Evolutionary conservation across 1,140 invertebrate genomes (phyloP), one percentile per base, ranked within the genome.

Genomic region (Idris sp.): DNA sequence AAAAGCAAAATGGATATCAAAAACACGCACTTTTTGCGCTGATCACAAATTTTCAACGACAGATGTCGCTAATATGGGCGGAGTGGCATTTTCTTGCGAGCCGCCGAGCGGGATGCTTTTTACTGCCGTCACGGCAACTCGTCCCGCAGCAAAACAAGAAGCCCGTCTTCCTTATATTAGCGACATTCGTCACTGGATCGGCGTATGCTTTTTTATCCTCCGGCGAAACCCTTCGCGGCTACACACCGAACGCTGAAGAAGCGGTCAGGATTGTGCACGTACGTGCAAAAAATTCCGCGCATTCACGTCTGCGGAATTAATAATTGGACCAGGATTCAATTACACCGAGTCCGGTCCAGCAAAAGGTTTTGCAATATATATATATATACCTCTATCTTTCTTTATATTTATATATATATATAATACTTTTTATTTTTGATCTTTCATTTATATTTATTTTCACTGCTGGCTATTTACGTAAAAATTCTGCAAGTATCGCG

Each of bases 1-100:
- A 49, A 49, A 49, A 16, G 30, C 53, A 9, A 18, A 7, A 11
- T 6, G 9, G 44, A 35, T 59, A 59, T 31, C 18, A 51, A 68
- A 68, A 68, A 68, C 40, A 15, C 15, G 26, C 1, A 0, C 22
- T 67, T 67, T 56, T 46, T 56, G 25, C 31, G 0, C 2, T n/a
- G 33, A 14, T 53, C 65, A 33, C 46, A 48, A 71, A 54, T 61
- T 61, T 71, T 13, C 22, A 56, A 56, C 67, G 49, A 71, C 67
- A 71, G 67, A 71, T 71, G 67, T 71, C 67, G 58, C 67, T 71
- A 71, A 71, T 71, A 71, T 62, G 56, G 67, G 14, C 56, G 48
- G 16, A 35, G 56, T 56, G 41, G 58, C 26, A 71, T 62, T 36
- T 71, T 71, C 67, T 71, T 71, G 67, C 38, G 15, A 8, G 8